Conservation (phyloP, 2,113 vertebrate genomes). For the Ascaphus truei region DNA sequence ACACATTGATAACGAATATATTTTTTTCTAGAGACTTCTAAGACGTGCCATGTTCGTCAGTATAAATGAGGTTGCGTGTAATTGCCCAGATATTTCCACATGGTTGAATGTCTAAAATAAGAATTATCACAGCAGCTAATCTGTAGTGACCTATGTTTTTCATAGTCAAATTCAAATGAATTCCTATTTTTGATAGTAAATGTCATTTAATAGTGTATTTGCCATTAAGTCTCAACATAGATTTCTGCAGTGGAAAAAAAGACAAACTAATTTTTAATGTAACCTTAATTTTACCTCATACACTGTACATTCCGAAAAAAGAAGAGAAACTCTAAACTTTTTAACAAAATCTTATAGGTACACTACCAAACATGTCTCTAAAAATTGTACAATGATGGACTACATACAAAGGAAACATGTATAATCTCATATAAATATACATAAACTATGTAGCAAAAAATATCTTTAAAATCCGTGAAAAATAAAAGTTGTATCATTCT, state of each 20-base stretch:
- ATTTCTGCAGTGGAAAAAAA: conserved; percentile 64
- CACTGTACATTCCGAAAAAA: conserved; percentile 97
- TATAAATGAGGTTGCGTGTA: conserved; percentile 64
- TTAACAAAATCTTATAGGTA: conserved; percentile 77
- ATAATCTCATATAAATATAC: conserved; percentile 82
- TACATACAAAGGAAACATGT: conserved; percentile 72
- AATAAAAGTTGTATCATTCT: conserved; percentile 98
- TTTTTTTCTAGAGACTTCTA: conserved; percentile 66
- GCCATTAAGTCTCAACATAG: conserved; percentile 81
- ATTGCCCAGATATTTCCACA: conserved; percentile 71
- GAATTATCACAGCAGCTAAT: conserved; percentile 55
- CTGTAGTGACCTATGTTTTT: conserved; percentile 69
- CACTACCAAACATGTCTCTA: conserved; percentile 96
- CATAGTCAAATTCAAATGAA: conserved; percentile 74
- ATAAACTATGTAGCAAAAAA: conserved; percentile 80
- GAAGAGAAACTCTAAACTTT: conserved; percentile 74
- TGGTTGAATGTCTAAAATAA: conserved; percentile 65
- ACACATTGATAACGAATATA: conserved; percentile 46
- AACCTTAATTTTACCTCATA: conserved; percentile 99
- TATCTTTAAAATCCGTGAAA: conserved; percentile 82
- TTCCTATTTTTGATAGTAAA: conserved; percentile 88
- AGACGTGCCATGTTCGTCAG: conserved; percentile 70
- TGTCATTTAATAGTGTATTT: conserved; percentile 90
- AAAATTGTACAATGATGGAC: conserved; percentile 81
- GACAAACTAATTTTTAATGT: conserved; percentile 79